Conservation (phyloP, 2,888 invertebrate genomes). For the Octonoba sinensis region DNA sequence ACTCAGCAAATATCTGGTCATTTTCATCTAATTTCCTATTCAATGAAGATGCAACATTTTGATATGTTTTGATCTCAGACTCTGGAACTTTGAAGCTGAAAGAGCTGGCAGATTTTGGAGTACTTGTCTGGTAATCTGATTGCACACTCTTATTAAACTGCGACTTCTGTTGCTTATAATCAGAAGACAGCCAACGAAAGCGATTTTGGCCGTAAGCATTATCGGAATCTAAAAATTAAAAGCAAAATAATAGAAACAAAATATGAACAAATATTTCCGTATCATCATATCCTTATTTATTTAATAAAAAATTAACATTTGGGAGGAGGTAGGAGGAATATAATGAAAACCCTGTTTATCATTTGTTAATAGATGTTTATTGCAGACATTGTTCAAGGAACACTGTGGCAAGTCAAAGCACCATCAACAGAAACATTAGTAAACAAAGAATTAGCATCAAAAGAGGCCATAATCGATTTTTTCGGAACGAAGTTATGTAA, state of each 20-base stretch:
- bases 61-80: background rate
- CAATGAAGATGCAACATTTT: background rate
- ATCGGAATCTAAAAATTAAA: background rate
- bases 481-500: too few species aligned
- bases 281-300: too few species aligned
- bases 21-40: constrained; percentile 5
- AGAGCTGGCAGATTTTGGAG: constrained; percentile 17
- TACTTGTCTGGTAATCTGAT: constrained; percentile 12
- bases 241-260: background rate
- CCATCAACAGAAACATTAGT: too few species aligned
- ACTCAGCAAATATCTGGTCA: constrained; percentile 31
- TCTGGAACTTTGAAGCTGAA: constrained; percentile 50
- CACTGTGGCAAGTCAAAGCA: too few species aligned
- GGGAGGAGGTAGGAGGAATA: too few species aligned
- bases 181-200: constrained; percentile 32
- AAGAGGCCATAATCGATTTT: too few species aligned
- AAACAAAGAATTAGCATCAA: too few species aligned
- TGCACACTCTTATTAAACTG: background rate
- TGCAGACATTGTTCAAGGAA: too few species aligned
- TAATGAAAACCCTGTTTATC: too few species aligned
- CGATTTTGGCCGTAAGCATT: constrained; percentile 9
- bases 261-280: background rate
- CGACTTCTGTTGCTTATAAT: constrained; percentile 19
- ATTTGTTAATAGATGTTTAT: too few species aligned
- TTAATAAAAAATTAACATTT: too few species aligned